Conservation (phyloP, 2,797 vertebrate species). For the Thamnophis elegans region DNA sequence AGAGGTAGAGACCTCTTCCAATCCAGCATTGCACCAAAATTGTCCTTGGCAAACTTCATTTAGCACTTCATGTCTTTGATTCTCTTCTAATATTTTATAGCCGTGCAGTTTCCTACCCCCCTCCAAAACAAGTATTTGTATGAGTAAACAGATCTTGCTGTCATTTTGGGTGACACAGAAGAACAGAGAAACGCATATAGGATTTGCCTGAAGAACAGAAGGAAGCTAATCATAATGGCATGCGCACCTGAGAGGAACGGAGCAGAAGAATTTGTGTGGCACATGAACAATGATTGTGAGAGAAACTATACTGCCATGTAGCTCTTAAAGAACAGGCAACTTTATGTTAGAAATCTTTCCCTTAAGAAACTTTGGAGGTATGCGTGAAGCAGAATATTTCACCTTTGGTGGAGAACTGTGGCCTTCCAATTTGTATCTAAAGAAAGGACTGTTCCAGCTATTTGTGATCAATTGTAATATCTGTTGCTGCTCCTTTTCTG, state of each 20-base stretch:
- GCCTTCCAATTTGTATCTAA: neutral
- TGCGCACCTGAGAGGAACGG: neutral
- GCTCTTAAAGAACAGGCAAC: neutral
- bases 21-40: neutral
- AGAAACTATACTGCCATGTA: neutral
- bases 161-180: neutral
- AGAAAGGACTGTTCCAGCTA: neutral
- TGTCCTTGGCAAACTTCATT: neutral
- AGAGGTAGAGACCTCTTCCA: neutral
- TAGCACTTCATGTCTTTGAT: constrained; percentile 5
- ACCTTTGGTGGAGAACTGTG: neutral
- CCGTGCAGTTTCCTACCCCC: neutral
- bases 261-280: neutral
- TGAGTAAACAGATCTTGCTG: neutral
- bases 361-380: neutral
- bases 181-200: neutral
- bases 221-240: neutral
- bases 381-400: neutral
- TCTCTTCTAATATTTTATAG: constrained; percentile 17
- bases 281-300: neutral
- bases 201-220: neutral
- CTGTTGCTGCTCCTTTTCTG: neutral
- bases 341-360: neutral
- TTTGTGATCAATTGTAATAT: neutral
- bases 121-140: neutral